A percentile compares a stretch with the other conserved stretches of the same genome.
phyloP scores from a whole-genome alignment of 2,797 vertebrate genomes.

The Thunnus albacares region DNA sequence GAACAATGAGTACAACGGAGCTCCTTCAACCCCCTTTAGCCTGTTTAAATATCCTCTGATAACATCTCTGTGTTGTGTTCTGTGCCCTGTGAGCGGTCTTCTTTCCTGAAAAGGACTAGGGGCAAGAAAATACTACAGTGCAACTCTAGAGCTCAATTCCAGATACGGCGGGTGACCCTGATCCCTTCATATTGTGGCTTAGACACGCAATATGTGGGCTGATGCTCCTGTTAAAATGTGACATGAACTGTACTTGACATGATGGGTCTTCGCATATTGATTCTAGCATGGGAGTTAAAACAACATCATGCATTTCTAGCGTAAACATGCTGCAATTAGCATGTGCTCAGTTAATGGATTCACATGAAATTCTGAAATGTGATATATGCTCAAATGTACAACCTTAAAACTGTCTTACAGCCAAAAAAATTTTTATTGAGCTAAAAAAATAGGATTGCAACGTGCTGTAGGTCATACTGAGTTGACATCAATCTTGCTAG shows the following conservation, averaged over 20 bases:
- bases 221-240: conserved; percentile 16
- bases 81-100: conserved; percentile 47
- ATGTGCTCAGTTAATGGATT: neutral
- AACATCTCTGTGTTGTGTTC: conserved; percentile 70
- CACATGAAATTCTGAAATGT: neutral
- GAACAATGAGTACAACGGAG: conserved; percentile 77
- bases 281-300: conserved; percentile 2
- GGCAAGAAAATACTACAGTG: conserved; percentile 45
- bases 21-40: conserved; percentile 66
- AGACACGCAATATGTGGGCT: neutral
- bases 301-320: neutral
- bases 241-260: neutral
- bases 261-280: neutral
- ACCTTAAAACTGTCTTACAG: neutral
- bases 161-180: conserved; percentile 37
- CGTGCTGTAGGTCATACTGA: neutral
- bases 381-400: neutral
- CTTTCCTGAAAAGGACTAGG: conserved; percentile 64
- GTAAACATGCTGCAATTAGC: neutral
- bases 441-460: neutral
- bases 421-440: neutral
- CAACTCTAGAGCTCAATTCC: conserved; percentile 48
- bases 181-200: conserved; percentile 44
- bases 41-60: conserved; percentile 80
- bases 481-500: conserved; percentile 18